Base-by-base conservation (phyloP, 1,140 invertebrate genomes). In the Helicoverpa zea region DNA sequence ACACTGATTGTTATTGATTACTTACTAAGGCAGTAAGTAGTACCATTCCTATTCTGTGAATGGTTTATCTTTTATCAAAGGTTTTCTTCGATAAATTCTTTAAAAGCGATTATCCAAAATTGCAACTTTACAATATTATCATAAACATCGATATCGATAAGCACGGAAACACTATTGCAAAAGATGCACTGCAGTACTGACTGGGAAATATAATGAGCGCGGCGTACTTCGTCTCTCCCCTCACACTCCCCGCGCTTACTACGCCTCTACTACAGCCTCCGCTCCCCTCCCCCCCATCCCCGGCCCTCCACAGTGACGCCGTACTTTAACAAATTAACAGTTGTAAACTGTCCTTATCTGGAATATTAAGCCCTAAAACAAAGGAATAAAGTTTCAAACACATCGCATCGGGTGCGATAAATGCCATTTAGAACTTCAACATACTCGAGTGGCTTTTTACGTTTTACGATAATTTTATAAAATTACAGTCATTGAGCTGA, bases 231-330 rank as follows among this genome's bases (percentile, higher is more conserved):
- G 29, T 54, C 80, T 68, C 77, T 54, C 58, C 64, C 74, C 70
- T 74, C 77, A 11, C 80, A 61, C n/a, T 72, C 73, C 73, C 66
- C 75, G 56, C 74, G 11, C 83, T 90, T 92, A 92, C 91, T 92
- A 92, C 90, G 90, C 80, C 84, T 85, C 83, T 89, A 92, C 90
- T 92, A 91, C 88, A 91, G 84, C 89, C 88, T 89, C 79, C 85
- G 63, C 47, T 64, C 49, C 59, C 70, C 85, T 80, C 86, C 68
- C 86, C 85, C 86, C 23, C 23, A 23, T 35, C 81, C 79, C 85
- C 84, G 81, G 49, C 61, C 64, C 59, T 81, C 80, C 74, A 86
- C 87, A 81, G 87, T 61, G 85, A 86, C 84, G 83, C 79, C 58
- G 80, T 64, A 14, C 23, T 43, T 43, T n/a, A 23, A 49, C 64